Conservation (phyloP, 2,888 invertebrate genomes). For the Acanthosoma haemorrhoidale region DNA sequence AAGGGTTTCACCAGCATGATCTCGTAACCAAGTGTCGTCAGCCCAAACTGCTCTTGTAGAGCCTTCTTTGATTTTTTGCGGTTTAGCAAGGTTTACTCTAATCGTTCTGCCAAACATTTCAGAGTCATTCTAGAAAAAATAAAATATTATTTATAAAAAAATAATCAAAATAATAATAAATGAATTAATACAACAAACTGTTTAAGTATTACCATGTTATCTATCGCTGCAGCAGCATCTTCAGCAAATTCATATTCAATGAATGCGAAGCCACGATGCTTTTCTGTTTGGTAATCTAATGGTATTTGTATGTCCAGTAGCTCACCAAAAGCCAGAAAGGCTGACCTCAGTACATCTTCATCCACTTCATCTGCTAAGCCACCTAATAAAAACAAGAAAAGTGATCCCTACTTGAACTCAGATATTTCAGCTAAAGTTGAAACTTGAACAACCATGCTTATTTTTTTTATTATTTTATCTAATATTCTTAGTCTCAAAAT, state of each 20-base stretch:
- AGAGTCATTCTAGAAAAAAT: constrained; percentile 75
- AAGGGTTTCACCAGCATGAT: constrained; percentile 88
- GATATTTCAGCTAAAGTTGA: background rate
- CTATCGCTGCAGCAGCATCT: constrained; percentile 97
- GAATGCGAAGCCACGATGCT: constrained; percentile 97
- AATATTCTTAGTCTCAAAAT: too few relatives aligned
- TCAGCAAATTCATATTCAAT: constrained; percentile 96
- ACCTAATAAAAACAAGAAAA: constrained; percentile 48
- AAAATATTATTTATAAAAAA: background rate
- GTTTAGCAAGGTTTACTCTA: constrained; percentile 93
- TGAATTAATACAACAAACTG: background rate
- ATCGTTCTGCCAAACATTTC: constrained; percentile 95
- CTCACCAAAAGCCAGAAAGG: constrained; percentile 98
- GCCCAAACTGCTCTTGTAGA: constrained; percentile 95
- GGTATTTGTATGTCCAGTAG: constrained; percentile 97
- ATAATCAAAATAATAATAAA: background rate
- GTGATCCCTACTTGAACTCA: background rate
- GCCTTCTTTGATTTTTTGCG: constrained; percentile 93
- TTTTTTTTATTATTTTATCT: too few relatives aligned
- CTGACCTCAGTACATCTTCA: constrained; percentile 89
- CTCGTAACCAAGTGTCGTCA: constrained; percentile 96
- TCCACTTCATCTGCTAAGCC: constrained; percentile 92
- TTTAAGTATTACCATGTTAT: constrained; percentile 78
- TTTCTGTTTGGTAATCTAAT: constrained; percentile 93
- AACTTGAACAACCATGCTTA: too few relatives aligned